These are phyloP conservation scores for Empidonax traillii DNA, from an alignment of 2,113 vertebrate species.

Conservation along the genomic window DNA sequence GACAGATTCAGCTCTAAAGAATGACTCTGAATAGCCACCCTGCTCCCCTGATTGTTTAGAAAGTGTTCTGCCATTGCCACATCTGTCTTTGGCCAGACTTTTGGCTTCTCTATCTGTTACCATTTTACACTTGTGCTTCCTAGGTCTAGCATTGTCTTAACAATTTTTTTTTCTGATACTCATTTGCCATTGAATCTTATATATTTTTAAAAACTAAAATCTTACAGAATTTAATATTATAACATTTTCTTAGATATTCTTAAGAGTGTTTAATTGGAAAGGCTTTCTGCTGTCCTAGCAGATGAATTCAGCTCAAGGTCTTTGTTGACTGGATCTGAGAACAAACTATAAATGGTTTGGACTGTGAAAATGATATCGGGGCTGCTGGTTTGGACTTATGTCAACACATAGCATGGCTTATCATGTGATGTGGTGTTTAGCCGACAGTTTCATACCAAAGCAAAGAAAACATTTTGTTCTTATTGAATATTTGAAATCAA, in stretches of 20 bases:
- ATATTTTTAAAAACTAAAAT: neutral
- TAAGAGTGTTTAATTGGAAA: neutral
- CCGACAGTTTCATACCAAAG: conserved; percentile 39
- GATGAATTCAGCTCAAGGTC: neutral
- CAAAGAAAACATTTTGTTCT: conserved; percentile 44
- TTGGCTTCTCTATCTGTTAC: neutral
- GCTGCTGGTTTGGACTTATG: conserved; percentile 7
- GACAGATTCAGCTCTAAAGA: neutral
- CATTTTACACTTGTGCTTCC: neutral
- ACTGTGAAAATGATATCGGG: conserved; percentile 6
- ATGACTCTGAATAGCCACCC: neutral
- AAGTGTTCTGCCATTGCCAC: neutral
- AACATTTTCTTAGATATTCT: neutral
- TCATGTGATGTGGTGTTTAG: conserved; percentile 19
- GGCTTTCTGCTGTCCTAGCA: neutral
- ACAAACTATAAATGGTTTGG: conserved; percentile 51
- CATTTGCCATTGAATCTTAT: neutral
- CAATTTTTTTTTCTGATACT: neutral
- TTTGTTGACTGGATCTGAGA: neutral
- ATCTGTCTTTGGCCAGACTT: neutral
- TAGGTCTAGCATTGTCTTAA: neutral
- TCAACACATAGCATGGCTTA: conserved; percentile 29
- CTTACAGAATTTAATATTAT: neutral
- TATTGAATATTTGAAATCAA: neutral
- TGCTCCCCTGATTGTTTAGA: neutral